Evolutionary conservation across 2,113 vertebrate species (phyloP), one percentile per base, ranked within the genome.

Genomic region (Strix aluco): DNA sequence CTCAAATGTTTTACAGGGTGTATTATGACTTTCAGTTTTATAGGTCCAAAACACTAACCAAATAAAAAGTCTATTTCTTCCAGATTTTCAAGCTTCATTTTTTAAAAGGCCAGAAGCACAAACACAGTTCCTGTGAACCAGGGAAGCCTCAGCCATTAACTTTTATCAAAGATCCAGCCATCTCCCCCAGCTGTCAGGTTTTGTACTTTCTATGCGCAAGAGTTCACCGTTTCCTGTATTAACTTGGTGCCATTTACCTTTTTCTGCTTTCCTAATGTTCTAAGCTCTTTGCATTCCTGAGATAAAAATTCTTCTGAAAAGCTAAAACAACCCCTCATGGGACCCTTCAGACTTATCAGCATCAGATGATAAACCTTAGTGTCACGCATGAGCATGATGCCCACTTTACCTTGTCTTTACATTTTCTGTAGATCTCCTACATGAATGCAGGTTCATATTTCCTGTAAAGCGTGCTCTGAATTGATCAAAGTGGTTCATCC

Each of bases 41-140:
- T 7, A 89, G 70, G 49, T 58, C 86, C 77, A 72, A 89, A 90
- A 27, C 47, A 55, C 80, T 65, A 90, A 90, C 21, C 86, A 77
- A 86, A 95, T 82, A 93, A 95, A 94, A 92, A 77, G 47, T 66
- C 92, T 77, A 29, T 77, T 96, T 92, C 65, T 52, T 55, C 32
- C 57, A 59, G n/a, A 84, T 75, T 94, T 91, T 54, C 72, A 40
- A 62, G 71, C 79, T 52, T 34, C 62, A 9, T 1, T 65, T 67
- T 94, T 69, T 54, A 75, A 78, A 80, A 84, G 84, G 73, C 81
- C 66, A 57, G 40, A 66, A 88, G 79, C 81, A 88, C 81, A 29
- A 38, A 29, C 62, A 15, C 11, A 25, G 66, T 6, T 80, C 57
- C 70, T 46, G 67, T 5, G 65, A 62, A n/a, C 17, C 66, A 75